Evolutionary conservation across 2,797 vertebrate genomes (phyloP).

Genomic region (Loriculus beryllinus): DNA sequence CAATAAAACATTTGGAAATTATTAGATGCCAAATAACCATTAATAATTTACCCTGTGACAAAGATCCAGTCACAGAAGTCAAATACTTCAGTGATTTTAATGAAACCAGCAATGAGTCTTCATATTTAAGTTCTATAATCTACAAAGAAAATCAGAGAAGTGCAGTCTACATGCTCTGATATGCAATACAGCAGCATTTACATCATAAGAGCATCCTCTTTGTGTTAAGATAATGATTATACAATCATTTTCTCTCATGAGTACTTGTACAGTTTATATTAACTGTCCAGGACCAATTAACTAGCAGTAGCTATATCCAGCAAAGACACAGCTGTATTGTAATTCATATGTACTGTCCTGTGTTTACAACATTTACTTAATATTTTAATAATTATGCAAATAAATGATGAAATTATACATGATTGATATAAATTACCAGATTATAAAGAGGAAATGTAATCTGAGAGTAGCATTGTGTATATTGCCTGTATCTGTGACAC

Average conservation of each 20-base stretch:
- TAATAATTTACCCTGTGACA: constrained; percentile 34
- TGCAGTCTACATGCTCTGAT: background rate
- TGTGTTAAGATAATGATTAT: background rate
- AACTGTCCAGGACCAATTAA: background rate
- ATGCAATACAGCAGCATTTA: background rate
- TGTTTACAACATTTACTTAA: background rate
- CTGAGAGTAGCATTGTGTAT: background rate
- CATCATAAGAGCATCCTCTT: background rate
- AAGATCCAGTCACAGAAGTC: background rate
- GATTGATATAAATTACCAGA: background rate
- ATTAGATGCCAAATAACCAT: constrained; percentile 35
- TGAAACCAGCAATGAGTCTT: background rate
- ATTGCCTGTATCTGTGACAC: background rate
- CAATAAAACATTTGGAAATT: constrained; percentile 45
- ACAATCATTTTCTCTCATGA: background rate
- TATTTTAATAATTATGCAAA: background rate
- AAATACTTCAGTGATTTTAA: background rate
- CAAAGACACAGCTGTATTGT: background rate
- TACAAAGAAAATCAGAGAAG: background rate
- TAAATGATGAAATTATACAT: background rate
- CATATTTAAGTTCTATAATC: background rate
- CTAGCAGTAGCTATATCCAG: background rate
- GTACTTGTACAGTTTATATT: background rate
- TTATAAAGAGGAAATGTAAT: background rate
- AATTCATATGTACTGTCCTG: background rate